These are phyloP conservation scores for Gopherus evgoodei DNA, from an alignment of 2,113 vertebrate species.

Conservation along the genomic window DNA sequence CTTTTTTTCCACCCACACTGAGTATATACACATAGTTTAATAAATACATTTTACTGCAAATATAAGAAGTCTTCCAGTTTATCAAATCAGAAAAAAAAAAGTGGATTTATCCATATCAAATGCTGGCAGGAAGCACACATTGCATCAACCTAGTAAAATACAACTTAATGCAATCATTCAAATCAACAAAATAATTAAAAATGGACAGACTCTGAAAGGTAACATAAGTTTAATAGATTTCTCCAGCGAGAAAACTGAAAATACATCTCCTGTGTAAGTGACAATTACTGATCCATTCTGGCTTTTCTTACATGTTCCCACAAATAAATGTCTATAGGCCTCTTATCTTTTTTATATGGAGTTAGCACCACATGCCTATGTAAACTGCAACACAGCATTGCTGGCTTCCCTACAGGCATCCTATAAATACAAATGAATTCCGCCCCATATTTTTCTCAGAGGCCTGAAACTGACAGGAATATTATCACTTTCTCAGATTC, in stretches of 20 bases:
- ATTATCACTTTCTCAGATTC: slow-evolving; percentile 78
- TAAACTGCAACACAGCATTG: slow-evolving; percentile 67
- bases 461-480: slow-evolving; percentile 74
- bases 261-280: slow-evolving; percentile 64
- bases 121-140: slow-evolving; percentile 74
- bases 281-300: slow-evolving; percentile 67
- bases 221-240: slow-evolving; percentile 59
- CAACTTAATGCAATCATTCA: slow-evolving; percentile 75
- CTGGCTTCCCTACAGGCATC: slow-evolving; percentile 73
- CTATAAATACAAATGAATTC: slow-evolving; percentile 81
- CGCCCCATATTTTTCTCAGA: slow-evolving; percentile 52
- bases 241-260: slow-evolving; percentile 53
- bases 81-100: slow-evolving; percentile 74
- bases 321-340: slow-evolving; percentile 60
- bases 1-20: slow-evolving; percentile 3
- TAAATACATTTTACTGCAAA: slow-evolving; percentile 60
- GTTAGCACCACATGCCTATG: slow-evolving; percentile 73
- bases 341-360: slow-evolving; percentile 73
- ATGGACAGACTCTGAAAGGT: slow-evolving; percentile 72
- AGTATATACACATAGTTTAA: background rate
- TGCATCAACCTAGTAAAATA: slow-evolving; percentile 69
- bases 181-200: slow-evolving; percentile 84
- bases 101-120: slow-evolving; percentile 77
- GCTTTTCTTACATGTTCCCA: slow-evolving; percentile 44
- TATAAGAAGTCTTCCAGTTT: slow-evolving; percentile 73